Evolutionary conservation across 2,888 invertebrate genomes (phyloP), one percentile per base, ranked within the genome.

Genomic region (Drosophila mimetica): DNA sequence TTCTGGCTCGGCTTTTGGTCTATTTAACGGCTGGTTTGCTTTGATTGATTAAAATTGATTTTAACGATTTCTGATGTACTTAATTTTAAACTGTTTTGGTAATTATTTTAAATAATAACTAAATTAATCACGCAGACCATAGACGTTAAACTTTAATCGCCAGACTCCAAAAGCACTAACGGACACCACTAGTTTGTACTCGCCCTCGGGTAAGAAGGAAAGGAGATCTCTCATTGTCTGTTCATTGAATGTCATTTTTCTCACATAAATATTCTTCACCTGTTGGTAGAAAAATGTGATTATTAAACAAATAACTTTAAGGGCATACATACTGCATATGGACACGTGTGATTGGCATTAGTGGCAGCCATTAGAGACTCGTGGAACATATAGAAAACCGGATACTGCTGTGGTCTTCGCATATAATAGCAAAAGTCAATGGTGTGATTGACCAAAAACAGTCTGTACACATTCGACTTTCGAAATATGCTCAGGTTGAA

Each of bases 291-390:
- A 39, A 7, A 36, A 0, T 2, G 6, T 16, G 9, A 30, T 18
- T 14, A 11, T 16, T 7, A 13, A 18, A 2, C 4, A 18, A 41
- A 13, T 11, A 36, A 8, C 14, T 1, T 7, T n/a, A 13, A 1
- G 1, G 2, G 3, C 9, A n/a, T 55, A 58, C 65, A 11, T 34
- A 72, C 71, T 5, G 46, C 22, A 58, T 51, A 72, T 30, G 72
- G 72, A 16, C 69, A 70, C 8, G 70, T 22, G 34, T 70, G 69
- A 52, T 70, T 70, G 30, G 50, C 52, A 60, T 60, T 73, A 7
- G 60, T 41, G 30, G 59, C 25, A 0, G 16, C 2, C 20, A 55
- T 22, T 4, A 73, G 0, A 1, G 51, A 37, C 4, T 60, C 51
- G 25, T 44, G 34, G 5, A 72, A 22, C 6, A 72, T 41, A 18